Evolutionary conservation across 2,113 vertebrate genomes (phyloP).

Genomic region (Montifringilla adamsi): DNA sequence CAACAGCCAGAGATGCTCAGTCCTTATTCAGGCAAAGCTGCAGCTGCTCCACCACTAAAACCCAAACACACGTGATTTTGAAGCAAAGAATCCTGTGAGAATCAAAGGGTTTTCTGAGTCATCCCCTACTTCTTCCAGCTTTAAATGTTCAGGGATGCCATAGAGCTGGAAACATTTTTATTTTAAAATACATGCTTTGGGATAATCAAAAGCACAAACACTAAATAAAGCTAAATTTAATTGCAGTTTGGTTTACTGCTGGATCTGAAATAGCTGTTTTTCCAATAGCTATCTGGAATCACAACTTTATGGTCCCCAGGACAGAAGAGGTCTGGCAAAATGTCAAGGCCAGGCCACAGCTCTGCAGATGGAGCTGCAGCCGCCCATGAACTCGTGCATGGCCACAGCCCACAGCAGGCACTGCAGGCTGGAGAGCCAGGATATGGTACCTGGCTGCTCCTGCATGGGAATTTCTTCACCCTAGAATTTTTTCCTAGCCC

Average conservation of each 20-base stretch:
- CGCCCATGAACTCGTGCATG: neutral
- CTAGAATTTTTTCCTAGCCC: neutral
- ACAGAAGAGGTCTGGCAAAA: constrained; percentile 8
- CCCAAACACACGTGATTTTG: neutral
- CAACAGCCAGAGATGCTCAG: neutral
- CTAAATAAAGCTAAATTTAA: constrained; percentile 41
- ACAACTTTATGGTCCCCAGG: constrained; percentile 45
- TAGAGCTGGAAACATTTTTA: constrained; percentile 19
- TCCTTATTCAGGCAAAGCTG: neutral
- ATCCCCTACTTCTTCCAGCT: neutral
- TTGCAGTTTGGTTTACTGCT: neutral
- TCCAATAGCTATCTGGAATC: constrained; percentile 30
- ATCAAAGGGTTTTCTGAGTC: constrained; percentile 18
- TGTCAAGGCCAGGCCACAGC: constrained; percentile 4
- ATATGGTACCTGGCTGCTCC: neutral
- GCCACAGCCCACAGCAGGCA: neutral
- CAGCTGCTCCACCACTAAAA: neutral
- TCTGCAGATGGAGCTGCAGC: neutral
- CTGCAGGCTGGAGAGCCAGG: neutral
- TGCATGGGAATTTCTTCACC: neutral
- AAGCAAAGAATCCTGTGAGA: neutral
- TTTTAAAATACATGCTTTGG: constrained; percentile 20
- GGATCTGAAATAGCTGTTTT: constrained; percentile 52
- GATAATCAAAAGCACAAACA: constrained; percentile 6
- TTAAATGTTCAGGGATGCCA: neutral